Base-by-base conservation (phyloP, 2,797 vertebrate genomes). In the Zalophus californianus region DNA sequence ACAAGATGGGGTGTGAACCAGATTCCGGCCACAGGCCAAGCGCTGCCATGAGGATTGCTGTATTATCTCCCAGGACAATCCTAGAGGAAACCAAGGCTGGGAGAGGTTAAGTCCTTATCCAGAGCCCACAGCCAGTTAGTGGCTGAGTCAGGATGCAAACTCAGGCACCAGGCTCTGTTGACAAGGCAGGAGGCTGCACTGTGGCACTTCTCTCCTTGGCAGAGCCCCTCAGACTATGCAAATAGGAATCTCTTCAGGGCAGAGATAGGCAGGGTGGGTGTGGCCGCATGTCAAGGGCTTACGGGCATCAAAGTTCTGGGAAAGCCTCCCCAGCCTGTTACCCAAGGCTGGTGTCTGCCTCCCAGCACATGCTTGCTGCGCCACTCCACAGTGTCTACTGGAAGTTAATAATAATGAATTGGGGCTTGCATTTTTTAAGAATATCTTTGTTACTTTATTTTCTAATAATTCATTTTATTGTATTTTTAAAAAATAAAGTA, bases 391-490 rank as follows among this genome's bases (percentile, higher is more conserved):
- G 32, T 83, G 83, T 75, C 78, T 73, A 1, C 23, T 25, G 44
- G n/a, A 90, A 35, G 68, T 60, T 58, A 5, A 44, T 86, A 11
- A 16, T 54, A 68, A 41, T 12, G 15, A 60, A 35, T 25, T 10
- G 0, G 21, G 9, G 23, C 64, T 86, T 87, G 70, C 56, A 32
- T 95, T 91, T 88, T 48, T 23, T 32, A 0, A 16, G 29, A 38
- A 8, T 48, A 11, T n/a, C 29, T 60, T 96, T 48, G n/a, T 87
- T 82, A 84, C 58, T 91, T 92, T 86, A 41, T 90, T 94, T 97
- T 82, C n/a, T 77, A 95, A 56, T 62, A 68, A 80, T 92, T 90
- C 41, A n/a, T 72, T 84, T 52, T 92, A 60, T 7, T 82, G 25
- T 68, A 73, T 38, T 88, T 79, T 96, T 88, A 8, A 90, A 86